Evolutionary conservation across 2,888 invertebrate species (phyloP).

Genomic region (Acanthoscelides obtectus): DNA sequence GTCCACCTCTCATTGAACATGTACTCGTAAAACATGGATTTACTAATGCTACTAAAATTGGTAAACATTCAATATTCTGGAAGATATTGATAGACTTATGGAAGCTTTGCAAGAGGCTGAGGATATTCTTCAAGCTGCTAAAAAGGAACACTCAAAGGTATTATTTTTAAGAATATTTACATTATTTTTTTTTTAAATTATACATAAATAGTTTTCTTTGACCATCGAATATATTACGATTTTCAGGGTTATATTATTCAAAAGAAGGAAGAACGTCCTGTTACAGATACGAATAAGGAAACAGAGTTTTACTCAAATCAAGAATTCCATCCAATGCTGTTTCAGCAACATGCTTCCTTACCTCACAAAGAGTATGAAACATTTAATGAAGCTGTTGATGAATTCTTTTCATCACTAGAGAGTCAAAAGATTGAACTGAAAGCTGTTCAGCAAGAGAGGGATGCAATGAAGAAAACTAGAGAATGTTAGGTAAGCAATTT

Average conservation of each 20-base stretch:
- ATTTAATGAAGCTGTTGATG: slow-evolving; percentile 89
- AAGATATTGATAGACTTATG: slow-evolving; percentile 59
- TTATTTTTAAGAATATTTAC: neutral
- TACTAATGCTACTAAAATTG: slow-evolving; percentile 53
- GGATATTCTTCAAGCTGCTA: slow-evolving; percentile 56
- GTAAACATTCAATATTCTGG: slow-evolving; percentile 61
- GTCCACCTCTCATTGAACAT: slow-evolving; percentile 88
- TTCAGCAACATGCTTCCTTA: slow-evolving; percentile 62
- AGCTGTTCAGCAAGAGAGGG: slow-evolving; percentile 78
- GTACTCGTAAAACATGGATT: slow-evolving; percentile 71
- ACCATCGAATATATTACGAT: no score
- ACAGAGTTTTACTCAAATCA: slow-evolving; percentile 71
- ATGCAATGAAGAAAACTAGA: slow-evolving; percentile 93
- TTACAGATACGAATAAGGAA: slow-evolving; percentile 48
- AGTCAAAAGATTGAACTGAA: slow-evolving; percentile 92
- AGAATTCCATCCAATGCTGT: slow-evolving; percentile 91
- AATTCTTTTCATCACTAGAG: slow-evolving; percentile 91
- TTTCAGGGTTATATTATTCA: slow-evolving; percentile 78
- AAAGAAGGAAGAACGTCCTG: slow-evolving; percentile 70
- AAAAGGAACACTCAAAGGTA: slow-evolving; percentile 55
- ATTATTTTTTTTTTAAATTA: no score
- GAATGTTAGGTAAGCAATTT: slow-evolving; percentile 58
- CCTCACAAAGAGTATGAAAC: slow-evolving; percentile 64
- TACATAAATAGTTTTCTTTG: no score
- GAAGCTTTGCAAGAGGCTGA: slow-evolving; percentile 67